Evolutionary conservation across 2,113 vertebrate genomes (phyloP).

Genomic region (Cyphomyrus plagiostoma): DNA sequence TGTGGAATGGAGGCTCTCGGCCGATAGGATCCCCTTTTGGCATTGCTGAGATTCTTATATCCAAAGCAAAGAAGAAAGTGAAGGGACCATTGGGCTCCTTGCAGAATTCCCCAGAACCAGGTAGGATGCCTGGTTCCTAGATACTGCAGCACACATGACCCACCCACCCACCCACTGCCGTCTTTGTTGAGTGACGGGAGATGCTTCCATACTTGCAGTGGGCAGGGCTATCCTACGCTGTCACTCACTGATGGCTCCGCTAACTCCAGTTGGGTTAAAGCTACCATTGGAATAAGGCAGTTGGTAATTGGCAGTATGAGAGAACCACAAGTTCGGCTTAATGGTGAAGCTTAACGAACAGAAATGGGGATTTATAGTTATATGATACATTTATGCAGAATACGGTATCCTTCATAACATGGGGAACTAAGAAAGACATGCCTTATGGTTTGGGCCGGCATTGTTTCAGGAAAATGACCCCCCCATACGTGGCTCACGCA

Average conservation of each 20-base stretch:
- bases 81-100: background rate
- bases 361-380: background rate
- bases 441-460: conserved; percentile 69
- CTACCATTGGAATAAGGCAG: background rate
- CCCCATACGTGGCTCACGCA: conserved; percentile 82
- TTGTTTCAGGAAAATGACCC: conserved; percentile 61
- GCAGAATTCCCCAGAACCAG: background rate
- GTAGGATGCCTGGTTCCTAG: background rate
- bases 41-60: background rate
- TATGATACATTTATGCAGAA: background rate
- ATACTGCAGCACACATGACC: background rate
- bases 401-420: background rate
- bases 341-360: background rate
- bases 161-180: background rate
- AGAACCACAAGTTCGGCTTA: background rate
- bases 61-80: background rate
- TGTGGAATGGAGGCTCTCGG: background rate
- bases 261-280: background rate
- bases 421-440: conserved; percentile 68
- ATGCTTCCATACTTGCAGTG: background rate
- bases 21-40: background rate
- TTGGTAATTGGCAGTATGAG: background rate
- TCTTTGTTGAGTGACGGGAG: background rate
- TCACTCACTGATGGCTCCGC: background rate
- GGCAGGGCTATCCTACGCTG: background rate